Evolutionary conservation across 2,888 invertebrate species (phyloP), one percentile per base, ranked within the genome.

Genomic region (Sinhomidia bicolor): DNA sequence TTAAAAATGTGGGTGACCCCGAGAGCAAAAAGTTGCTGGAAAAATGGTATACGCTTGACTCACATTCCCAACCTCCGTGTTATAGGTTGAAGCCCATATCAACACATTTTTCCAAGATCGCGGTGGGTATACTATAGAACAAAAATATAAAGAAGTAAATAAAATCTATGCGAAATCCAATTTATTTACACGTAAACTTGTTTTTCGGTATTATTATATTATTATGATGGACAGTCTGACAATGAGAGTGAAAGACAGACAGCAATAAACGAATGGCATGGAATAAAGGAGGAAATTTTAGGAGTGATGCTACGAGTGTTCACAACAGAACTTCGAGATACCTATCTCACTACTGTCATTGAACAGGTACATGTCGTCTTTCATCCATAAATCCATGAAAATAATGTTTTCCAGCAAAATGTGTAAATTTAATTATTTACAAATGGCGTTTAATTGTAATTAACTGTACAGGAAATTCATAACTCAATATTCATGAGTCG

Each of bases 401-500:
- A n/a, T n/a, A n/a, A n/a, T n/a, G n/a, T n/a, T n/a, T n/a, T n/a
- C n/a, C n/a, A n/a, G n/a, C n/a, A n/a, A n/a, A n/a, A n/a, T n/a
- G n/a, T n/a, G n/a, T n/a, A n/a, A n/a, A n/a, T n/a, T n/a, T n/a
- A n/a, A n/a, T n/a, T n/a, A n/a, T n/a, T n/a, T n/a, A n/a, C n/a
- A n/a, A n/a, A n/a, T n/a, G 1, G 20, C 20, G 20, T n/a, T 36
- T n/a, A 29, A 29, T 26, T 54, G 5, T 32, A 12, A 54, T 36
- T 57, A 57, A 57, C 54, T 54, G 9, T n/a, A 17, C 93, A 96
- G 95, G 97, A 97, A 93, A 96, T 97, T 0, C 96, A 97, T 92
- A 96, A 97, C 93, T 96, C 96, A 0, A 96, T 97, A 7, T 95
- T 96, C 91, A 96, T 96, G 95, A 96, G 96, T 92, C 96, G 96